phyloP scores from a whole-genome alignment of 1,140 invertebrate genomes.

The Hypothenemus hampei region DNA sequence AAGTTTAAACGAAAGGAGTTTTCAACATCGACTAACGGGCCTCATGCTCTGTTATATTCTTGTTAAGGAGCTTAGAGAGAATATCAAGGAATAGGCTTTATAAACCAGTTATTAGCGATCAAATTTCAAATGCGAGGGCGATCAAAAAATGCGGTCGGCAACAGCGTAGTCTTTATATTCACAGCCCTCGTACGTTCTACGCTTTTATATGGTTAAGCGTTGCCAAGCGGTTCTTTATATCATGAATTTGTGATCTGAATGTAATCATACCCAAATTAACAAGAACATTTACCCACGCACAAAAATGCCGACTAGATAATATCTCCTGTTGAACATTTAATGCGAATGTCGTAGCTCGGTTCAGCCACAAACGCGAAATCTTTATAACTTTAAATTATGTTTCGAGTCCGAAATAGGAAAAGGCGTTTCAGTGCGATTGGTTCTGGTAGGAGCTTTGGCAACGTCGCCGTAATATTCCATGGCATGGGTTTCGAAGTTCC shows the following conservation, averaged over 20 bases:
- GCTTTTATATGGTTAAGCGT: conserved; percentile 1
- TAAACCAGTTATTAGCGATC: neutral
- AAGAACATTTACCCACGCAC: too few relatives aligned
- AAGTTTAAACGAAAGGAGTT: neutral
- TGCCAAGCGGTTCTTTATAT: conserved; percentile 1
- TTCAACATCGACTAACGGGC: neutral
- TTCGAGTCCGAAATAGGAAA: neutral
- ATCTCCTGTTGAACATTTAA: too few relatives aligned
- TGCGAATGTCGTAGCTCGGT: too few relatives aligned
- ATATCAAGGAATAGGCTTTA: neutral
- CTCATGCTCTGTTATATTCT: too few relatives aligned
- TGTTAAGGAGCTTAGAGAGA: too few relatives aligned
- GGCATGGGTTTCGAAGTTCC: conserved; percentile 22
- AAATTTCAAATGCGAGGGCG: neutral
- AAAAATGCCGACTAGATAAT: too few relatives aligned
- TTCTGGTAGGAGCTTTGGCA: conserved; percentile 2
- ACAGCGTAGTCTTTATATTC: conserved; percentile 11
- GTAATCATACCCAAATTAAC: too few relatives aligned
- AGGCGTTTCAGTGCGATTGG: neutral
- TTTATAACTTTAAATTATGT: too few relatives aligned
- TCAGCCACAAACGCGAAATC: too few relatives aligned
- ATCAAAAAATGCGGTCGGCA: conserved; percentile 10
- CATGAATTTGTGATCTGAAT: too few relatives aligned
- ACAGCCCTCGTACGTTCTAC: conserved; percentile 10
- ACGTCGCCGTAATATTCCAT: conserved; percentile 24